phyloP scores from a whole-genome alignment of 1,140 invertebrate genomes.

The Heliconius hermathena region DNA sequence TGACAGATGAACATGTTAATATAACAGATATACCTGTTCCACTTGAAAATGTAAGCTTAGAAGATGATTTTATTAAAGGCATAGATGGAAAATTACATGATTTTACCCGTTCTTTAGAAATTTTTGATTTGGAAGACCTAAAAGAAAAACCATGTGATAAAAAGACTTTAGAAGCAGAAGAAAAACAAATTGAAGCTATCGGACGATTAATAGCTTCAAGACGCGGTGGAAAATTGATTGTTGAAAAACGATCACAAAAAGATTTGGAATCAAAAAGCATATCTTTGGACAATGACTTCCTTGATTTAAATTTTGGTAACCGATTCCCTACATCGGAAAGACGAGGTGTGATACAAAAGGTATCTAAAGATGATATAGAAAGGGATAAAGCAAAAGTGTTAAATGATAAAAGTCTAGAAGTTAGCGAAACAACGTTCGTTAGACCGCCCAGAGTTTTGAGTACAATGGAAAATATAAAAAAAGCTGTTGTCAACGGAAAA shows the following conservation, averaged over 20 bases:
- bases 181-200: conserved; percentile 79
- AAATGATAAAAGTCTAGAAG: conserved; percentile 71
- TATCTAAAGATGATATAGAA: conserved; percentile 73
- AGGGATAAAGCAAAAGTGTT: conserved; percentile 51
- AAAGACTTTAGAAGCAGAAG: conserved; percentile 77
- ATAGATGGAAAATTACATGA: conserved; percentile 76
- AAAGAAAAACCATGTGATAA: conserved; percentile 66
- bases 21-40: conserved; percentile 27
- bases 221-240: conserved; percentile 64
- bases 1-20: conserved; percentile 25
- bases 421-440: conserved; percentile 72
- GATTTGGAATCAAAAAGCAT: conserved; percentile 70
- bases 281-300: conserved; percentile 64
- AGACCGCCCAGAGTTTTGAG: conserved; percentile 68
- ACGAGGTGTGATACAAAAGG: conserved; percentile 63
- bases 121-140: conserved; percentile 74
- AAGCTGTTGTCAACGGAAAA: conserved; percentile 73
- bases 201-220: conserved; percentile 72
- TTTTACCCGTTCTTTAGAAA: conserved; percentile 73
- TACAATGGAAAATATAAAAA: conserved; percentile 71
- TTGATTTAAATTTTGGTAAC: conserved; percentile 69
- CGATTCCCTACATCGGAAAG: conserved; percentile 65
- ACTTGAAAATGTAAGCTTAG: conserved; percentile 41
- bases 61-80: conserved; percentile 62
- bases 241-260: conserved; percentile 74